Evolutionary conservation across 2,113 vertebrate species (phyloP), one percentile per base, ranked within the genome.

Genomic region (Synodontis membranacea): DNA sequence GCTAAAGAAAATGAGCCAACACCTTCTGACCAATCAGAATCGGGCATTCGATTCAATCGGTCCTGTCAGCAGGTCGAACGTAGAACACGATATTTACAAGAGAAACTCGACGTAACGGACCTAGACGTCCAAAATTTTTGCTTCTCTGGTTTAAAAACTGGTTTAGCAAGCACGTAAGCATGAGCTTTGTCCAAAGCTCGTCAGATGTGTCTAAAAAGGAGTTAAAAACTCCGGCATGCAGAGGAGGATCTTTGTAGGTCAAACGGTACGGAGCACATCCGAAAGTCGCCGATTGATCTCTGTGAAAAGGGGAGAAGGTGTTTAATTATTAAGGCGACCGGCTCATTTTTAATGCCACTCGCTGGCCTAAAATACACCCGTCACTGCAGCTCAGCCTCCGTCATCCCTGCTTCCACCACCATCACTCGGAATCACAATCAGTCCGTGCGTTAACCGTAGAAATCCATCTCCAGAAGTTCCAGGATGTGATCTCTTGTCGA

Each of bases 261-360:
- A 84, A 81, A 83, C 74, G 78, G 11, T n/a, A 72, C 79, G 88
- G 89, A 81, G 84, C 56, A 66, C 56, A 39, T 88, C 89, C 89
- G 86, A 93, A 92, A 90, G 89, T 88, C 88, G 68, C 84, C 88
- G 90, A 93, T 93, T 92, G 92, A 94, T 94, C 92, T 93, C 89
- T 44, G 83, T 81, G 88, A 84, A 84, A 88, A 79, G 84, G 83
- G 85, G 88, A 89, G 91, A 89, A 70, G 88, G 87, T 31, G 79
- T 89, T 94, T 92, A 93, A 94, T 94, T 93, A 94, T 94, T 94
- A 89, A 93, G 75, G 66, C 52, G 87, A 90, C 89, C 89, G 90
- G 5, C 75, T 93, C 88, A 88, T 93, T 93, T 92, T 92, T 91
- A 90, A 86, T 86, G 80, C 78, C 84, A 64, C n/a, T 70, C 64